Percentiles rank a stretch among this genome's conserved stretches.
These are phyloP conservation scores for Microctonus brassicae DNA, from an alignment of 2,888 invertebrate species.

Conservation along the genomic window DNA sequence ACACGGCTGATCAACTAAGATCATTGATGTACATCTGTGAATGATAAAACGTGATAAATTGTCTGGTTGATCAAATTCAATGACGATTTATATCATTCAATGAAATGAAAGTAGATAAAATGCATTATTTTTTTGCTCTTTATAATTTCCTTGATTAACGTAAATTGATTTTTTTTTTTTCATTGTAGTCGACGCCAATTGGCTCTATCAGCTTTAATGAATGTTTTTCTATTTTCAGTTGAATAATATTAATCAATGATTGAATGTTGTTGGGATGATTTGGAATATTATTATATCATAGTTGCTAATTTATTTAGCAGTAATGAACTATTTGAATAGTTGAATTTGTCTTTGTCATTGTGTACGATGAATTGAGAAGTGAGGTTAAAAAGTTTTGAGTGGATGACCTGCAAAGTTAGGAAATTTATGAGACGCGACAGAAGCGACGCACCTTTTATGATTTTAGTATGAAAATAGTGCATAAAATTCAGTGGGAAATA, in stretches of 20 bases:
- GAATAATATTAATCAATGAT: no score
- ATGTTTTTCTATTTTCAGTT: neutral
- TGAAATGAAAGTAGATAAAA: slow-evolving; percentile 4
- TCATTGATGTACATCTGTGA: slow-evolving; percentile 6
- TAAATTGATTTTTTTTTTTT: neutral
- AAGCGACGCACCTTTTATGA: neutral
- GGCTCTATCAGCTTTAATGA: slow-evolving; percentile 12
- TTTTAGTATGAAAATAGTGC: neutral
- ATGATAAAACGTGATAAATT: slow-evolving; percentile 20
- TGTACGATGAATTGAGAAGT: no score
- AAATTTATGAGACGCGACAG: neutral
- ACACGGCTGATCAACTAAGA: slow-evolving; percentile 23
- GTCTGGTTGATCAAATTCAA: slow-evolving; percentile 4
- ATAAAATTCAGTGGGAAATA: neutral
- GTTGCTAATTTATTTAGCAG: no score
- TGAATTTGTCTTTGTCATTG: no score
- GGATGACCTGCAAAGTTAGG: slow-evolving; percentile 11
- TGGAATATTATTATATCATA: no score
- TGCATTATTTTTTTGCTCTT: neutral
- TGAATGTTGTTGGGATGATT: no score
- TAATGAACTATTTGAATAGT: no score
- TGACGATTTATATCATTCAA: slow-evolving; percentile 1
- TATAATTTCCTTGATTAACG: neutral
- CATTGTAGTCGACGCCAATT: neutral
- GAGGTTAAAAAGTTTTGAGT: neutral